A percentile compares a stretch with the other conserved stretches of the same genome.
These are phyloP conservation scores for Prietella phreatophila DNA, from an alignment of 2,113 vertebrate genomes.

Conservation along the genomic window DNA sequence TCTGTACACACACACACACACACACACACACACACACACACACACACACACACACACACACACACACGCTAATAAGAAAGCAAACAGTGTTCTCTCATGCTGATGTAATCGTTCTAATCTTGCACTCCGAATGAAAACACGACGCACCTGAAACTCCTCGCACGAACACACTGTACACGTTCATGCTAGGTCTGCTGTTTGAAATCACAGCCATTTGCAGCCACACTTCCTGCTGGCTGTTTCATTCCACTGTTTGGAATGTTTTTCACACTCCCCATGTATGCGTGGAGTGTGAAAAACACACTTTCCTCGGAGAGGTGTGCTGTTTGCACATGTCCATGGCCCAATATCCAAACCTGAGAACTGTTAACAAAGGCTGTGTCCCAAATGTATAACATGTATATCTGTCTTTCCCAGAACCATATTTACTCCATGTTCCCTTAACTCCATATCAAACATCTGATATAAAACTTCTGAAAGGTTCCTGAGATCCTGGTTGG, in stretches of 20 bases:
- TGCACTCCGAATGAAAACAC: neutral
- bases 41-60: neutral
- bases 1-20: neutral
- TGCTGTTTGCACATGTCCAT: constrained; percentile 36
- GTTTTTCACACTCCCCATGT: constrained; percentile 19
- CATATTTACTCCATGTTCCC: neutral
- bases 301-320: constrained; percentile 31
- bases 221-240: constrained; percentile 51
- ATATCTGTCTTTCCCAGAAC: neutral
- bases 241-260: constrained; percentile 54
- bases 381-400: neutral
- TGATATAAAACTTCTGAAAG: neutral
- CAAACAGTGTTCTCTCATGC: neutral
- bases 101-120: neutral
- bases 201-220: constrained; percentile 50
- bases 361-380: neutral
- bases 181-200: constrained; percentile 45
- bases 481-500: neutral
- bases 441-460: neutral
- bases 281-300: constrained; percentile 52
- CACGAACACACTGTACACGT: neutral
- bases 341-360: neutral
- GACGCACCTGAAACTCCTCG: constrained; percentile 51
- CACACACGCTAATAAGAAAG: neutral
- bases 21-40: neutral